Percentiles rank a stretch among this genome's conserved stretches.
Conservation (phyloP, 37 sponge, comb jelly and placozoan species). For the Diacarnus erythraeanus region DNA sequence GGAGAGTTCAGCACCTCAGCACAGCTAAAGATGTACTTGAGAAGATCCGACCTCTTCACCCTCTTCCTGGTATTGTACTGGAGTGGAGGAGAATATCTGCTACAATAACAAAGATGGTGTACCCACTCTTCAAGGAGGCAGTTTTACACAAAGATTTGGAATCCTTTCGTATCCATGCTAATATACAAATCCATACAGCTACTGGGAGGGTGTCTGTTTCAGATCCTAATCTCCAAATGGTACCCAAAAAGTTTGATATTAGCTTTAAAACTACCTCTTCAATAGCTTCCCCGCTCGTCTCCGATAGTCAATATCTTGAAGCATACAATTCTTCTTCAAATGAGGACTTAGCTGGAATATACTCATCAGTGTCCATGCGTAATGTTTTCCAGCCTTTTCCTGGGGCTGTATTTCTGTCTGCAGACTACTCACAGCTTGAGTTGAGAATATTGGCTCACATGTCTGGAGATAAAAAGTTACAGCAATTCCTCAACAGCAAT, state of each 20-base stretch:
- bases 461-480: constrained; percentile 75
- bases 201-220: constrained; percentile 87
- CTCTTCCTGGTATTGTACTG: constrained; percentile 82
- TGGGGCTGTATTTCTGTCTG: constrained; percentile 77
- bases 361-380: constrained; percentile 73
- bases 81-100: constrained; percentile 87
- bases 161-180: constrained; percentile 56
- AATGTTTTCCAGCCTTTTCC: constrained; percentile 74
- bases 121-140: constrained; percentile 70
- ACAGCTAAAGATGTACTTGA: constrained; percentile 91
- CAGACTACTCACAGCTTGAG: constrained; percentile 98
- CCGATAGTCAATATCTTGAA: constrained; percentile 25
- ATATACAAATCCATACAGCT: constrained; percentile 77
- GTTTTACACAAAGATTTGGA: constrained; percentile 29
- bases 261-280: not conserved
- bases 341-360: not conserved
- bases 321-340: not conserved
- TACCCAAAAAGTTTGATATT: constrained; percentile 87
- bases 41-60: constrained; percentile 81
- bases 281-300: not conserved
- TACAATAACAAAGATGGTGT: constrained; percentile 82
- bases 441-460: constrained; percentile 92
- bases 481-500: constrained; percentile 62
- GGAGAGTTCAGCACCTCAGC: constrained; percentile 72
- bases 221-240: constrained; percentile 91